Conservation (phyloP, 2,113 vertebrate species). For the Haliaeetus leucogaster region DNA sequence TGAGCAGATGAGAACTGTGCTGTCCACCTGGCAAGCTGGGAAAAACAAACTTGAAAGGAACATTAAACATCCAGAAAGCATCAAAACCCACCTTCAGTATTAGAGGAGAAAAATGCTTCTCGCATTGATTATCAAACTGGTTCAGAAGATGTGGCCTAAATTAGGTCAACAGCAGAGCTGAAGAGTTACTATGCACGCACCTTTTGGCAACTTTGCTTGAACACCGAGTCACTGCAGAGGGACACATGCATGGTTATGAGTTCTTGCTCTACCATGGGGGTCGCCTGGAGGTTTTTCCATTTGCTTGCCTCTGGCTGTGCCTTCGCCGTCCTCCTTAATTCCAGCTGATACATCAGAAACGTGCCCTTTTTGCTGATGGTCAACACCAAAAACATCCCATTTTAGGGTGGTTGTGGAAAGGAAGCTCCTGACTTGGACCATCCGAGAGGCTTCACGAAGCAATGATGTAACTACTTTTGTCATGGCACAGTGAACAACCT, state of each 20-base stretch:
- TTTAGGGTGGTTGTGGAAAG: not conserved
- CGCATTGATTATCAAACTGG: not conserved
- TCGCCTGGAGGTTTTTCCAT: not conserved
- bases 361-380: conserved; percentile 30
- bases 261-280: not conserved
- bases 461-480: rapidly evolving
- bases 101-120: conserved; percentile 36
- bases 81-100: conserved; percentile 13
- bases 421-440: not conserved
- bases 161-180: conserved; percentile 53
- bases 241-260: not conserved
- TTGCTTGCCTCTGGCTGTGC: conserved; percentile 49
- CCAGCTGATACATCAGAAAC: not conserved
- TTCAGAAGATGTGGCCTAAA: conserved; percentile 63
- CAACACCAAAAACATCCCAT: not conserved
- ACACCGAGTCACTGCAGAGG: conserved; percentile 10
- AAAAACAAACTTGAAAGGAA: conserved; percentile 22
- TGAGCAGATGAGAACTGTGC: conserved; percentile 7
- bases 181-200: conserved; percentile 50
- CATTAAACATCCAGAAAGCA: not conserved
- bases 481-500: not conserved
- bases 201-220: conserved; percentile 25
- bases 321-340: conserved; percentile 26
- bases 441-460: not conserved
- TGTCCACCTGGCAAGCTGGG: not conserved